Evolutionary conservation across 2,113 vertebrate species (phyloP).

Genomic region (Piaya cayana): DNA sequence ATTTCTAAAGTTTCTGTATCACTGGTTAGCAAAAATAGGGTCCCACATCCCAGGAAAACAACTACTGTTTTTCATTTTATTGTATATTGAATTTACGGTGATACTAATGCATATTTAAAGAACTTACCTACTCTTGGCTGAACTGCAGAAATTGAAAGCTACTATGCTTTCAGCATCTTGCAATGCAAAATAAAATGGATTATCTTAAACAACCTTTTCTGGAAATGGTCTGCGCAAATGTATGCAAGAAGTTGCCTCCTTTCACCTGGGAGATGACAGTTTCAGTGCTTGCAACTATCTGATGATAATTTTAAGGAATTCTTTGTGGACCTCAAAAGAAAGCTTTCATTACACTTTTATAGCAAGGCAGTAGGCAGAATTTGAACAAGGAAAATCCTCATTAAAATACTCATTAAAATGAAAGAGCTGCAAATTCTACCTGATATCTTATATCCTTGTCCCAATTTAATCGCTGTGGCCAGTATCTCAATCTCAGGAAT

Average conservation of each 20-base stretch:
- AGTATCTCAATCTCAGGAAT: neutral
- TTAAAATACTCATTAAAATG: neutral
- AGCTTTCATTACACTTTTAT: neutral
- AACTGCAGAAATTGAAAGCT: neutral
- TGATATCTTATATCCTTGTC: neutral
- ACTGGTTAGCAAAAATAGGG: neutral
- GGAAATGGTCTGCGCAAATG: neutral
- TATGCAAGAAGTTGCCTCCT: neutral
- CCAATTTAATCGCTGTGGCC: neutral
- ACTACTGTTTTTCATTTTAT: constrained; percentile 8
- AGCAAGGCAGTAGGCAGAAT: neutral
- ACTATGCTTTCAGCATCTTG: neutral
- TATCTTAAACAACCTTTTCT: constrained; percentile 18
- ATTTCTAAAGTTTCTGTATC: neutral
- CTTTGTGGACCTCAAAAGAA: neutral
- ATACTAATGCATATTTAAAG: constrained; percentile 31
- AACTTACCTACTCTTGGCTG: neutral
- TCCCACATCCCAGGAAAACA: neutral
- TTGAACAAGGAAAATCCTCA: neutral
- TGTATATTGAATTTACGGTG: neutral
- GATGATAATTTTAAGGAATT: neutral
- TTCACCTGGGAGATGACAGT: neutral
- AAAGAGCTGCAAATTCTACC: neutral
- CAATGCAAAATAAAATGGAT: neutral
- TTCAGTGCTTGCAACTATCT: neutral